Percentiles rank a stretch among this genome's conserved stretches.
Evolutionary conservation across 1,140 invertebrate species (phyloP).

Genomic region (Mylabris phalerata): DNA sequence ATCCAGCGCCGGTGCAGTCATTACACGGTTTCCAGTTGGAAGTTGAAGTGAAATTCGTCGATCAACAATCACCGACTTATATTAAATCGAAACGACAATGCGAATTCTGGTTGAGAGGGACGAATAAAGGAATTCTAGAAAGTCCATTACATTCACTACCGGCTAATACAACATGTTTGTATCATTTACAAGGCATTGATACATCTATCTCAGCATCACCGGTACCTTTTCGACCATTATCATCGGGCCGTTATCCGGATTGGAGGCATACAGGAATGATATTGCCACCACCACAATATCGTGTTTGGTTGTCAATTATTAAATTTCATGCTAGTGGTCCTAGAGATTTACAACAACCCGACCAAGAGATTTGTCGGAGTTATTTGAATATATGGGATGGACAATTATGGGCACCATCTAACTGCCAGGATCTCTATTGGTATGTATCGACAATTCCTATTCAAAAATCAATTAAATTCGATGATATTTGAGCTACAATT

Average conservation of each 20-base stretch:
- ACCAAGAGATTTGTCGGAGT: slow-evolving; percentile 70
- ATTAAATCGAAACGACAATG: slow-evolving; percentile 74
- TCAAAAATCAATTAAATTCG: too few relatives aligned
- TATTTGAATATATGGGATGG: slow-evolving; percentile 79
- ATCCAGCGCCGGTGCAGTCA: slow-evolving; percentile 66
- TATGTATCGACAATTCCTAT: slow-evolving; percentile 38
- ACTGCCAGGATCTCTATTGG: slow-evolving; percentile 76
- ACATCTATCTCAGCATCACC: slow-evolving; percentile 50
- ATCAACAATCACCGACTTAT: slow-evolving; percentile 69
- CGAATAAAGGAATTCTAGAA: slow-evolving; percentile 66
- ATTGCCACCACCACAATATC: slow-evolving; percentile 58
- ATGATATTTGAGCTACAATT: too few relatives aligned
- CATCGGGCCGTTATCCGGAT: slow-evolving; percentile 51
- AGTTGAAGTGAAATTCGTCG: slow-evolving; percentile 78
- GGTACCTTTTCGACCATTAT: slow-evolving; percentile 52
- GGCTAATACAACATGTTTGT: slow-evolving; percentile 79
- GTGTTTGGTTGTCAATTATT: slow-evolving; percentile 79
- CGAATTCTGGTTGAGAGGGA: slow-evolving; percentile 78
- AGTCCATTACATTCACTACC: slow-evolving; percentile 76
- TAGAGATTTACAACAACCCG: slow-evolving; percentile 49
- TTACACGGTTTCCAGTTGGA: slow-evolving; percentile 82
- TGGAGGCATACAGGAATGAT: slow-evolving; percentile 51
- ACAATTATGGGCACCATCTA: slow-evolving; percentile 63
- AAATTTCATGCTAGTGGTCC: slow-evolving; percentile 70
- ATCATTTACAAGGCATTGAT: slow-evolving; percentile 67